These are phyloP conservation scores for Poeciliopsis turrubarensis DNA, from an alignment of 2,113 vertebrate genomes.

Conservation along the genomic window DNA sequence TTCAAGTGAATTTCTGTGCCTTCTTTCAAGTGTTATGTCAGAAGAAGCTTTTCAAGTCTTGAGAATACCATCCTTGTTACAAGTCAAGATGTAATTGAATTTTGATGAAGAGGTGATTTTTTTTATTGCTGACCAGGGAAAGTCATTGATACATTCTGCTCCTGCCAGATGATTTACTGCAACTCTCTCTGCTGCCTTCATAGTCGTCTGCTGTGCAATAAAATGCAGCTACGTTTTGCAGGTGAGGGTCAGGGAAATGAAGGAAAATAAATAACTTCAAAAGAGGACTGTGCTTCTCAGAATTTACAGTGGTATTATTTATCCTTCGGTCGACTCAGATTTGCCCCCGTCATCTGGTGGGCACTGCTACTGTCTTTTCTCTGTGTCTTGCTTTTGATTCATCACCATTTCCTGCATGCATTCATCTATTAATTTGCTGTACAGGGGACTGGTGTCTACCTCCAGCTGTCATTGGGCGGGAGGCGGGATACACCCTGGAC, in stretches of 20 bases:
- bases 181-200: neutral
- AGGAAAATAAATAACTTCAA: neutral
- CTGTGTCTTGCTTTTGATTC: too few species aligned
- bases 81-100: slow-evolving; percentile 38
- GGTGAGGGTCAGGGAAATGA: neutral
- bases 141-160: slow-evolving; percentile 23
- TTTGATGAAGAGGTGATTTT: slow-evolving; percentile 34
- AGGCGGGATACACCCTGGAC: too few species aligned
- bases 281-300: neutral
- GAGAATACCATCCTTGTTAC: neutral
- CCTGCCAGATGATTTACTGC: slow-evolving; percentile 22
- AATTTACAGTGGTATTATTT: neutral
- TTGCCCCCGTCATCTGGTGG: neutral
- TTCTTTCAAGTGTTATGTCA: neutral
- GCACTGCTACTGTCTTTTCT: neutral
- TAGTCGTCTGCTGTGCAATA: slow-evolving; percentile 3
- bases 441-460: too few species aligned
- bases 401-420: too few species aligned
- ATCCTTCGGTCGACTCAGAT: neutral
- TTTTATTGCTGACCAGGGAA: slow-evolving; percentile 35
- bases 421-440: too few species aligned
- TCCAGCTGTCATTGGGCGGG: too few species aligned
- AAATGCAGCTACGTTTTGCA: neutral
- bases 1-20: neutral
- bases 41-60: neutral